These are phyloP conservation scores for Urocitellus parryii DNA, from an alignment of 2,113 vertebrate species.

Conservation along the genomic window DNA sequence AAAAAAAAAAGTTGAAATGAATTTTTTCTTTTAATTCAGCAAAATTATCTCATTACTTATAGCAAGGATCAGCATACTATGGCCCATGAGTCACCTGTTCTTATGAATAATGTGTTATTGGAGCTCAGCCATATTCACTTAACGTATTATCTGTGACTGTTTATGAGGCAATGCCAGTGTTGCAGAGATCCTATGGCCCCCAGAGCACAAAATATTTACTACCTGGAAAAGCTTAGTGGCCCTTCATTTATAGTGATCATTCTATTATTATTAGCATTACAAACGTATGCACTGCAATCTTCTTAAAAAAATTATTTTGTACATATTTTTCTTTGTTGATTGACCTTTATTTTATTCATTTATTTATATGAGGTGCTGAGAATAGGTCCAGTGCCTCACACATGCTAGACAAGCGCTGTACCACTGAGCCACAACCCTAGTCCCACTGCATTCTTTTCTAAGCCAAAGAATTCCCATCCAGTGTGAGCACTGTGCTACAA, in stretches of 20 bases:
- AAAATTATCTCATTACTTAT: slow-evolving; percentile 39
- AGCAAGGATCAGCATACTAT: not conserved
- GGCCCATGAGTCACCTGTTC: not conserved
- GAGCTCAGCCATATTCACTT: not conserved
- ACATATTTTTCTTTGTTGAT: no score
- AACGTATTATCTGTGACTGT: not conserved
- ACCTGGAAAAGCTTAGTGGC: not conserved
- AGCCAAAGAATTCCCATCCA: not conserved
- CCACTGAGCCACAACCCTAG: no score
- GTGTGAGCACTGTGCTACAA: not conserved
- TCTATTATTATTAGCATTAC: not conserved
- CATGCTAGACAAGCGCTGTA: no score
- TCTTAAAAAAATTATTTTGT: not conserved
- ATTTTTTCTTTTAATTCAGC: slow-evolving; percentile 28
- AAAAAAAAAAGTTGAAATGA: slow-evolving; percentile 65
- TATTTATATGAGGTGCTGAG: no score
- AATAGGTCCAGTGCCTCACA: no score
- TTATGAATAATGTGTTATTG: slow-evolving; percentile 36
- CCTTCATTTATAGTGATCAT: not conserved
- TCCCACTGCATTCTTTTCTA: not conserved
- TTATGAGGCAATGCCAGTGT: not conserved
- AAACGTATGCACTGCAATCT: not conserved
- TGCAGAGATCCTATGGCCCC: not conserved
- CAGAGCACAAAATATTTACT: slow-evolving; percentile 8
- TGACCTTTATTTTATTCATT: no score